Conservation (phyloP, 2,888 invertebrate genomes). For the Drosophila mimica region DNA sequence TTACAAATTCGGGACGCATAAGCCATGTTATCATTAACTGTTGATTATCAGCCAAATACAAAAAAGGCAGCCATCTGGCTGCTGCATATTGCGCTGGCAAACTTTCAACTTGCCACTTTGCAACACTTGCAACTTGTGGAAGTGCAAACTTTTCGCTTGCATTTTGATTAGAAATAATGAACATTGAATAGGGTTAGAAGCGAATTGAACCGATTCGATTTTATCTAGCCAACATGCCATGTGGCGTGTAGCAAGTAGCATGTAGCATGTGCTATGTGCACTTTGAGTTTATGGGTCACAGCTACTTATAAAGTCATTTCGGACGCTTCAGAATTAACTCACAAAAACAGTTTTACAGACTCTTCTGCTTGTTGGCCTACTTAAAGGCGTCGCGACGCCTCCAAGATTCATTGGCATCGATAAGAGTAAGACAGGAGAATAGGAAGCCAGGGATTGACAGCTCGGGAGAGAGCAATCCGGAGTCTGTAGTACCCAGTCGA, state of each 20-base stretch:
- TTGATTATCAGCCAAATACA: constrained; percentile 48
- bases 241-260: constrained; percentile 10
- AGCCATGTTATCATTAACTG: constrained; percentile 62
- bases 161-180: constrained; percentile 70
- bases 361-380: constrained; percentile 47
- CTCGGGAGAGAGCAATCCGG: background rate
- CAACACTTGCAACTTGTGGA: constrained; percentile 38
- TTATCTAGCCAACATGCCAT: constrained; percentile 31
- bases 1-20: constrained; percentile 35
- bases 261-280: constrained; percentile 15
- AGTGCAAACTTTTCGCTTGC: constrained; percentile 65
- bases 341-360: constrained; percentile 40
- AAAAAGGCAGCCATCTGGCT: background rate
- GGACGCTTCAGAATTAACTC: constrained; percentile 52
- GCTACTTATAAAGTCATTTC: constrained; percentile 78
- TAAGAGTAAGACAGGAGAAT: constrained; percentile 36
- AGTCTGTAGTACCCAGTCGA: background rate
- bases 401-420: constrained; percentile 69
- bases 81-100: constrained; percentile 20
- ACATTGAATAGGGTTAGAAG: constrained; percentile 56
- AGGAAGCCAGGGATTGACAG: background rate
- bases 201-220: constrained; percentile 43
- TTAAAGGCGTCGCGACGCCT: constrained; percentile 57
- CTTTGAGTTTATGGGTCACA: constrained; percentile 59
- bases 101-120: constrained; percentile 44